These are phyloP conservation scores for Cosmorhoe ocellata DNA, from an alignment of 2,888 invertebrate genomes.

Conservation along the genomic window DNA sequence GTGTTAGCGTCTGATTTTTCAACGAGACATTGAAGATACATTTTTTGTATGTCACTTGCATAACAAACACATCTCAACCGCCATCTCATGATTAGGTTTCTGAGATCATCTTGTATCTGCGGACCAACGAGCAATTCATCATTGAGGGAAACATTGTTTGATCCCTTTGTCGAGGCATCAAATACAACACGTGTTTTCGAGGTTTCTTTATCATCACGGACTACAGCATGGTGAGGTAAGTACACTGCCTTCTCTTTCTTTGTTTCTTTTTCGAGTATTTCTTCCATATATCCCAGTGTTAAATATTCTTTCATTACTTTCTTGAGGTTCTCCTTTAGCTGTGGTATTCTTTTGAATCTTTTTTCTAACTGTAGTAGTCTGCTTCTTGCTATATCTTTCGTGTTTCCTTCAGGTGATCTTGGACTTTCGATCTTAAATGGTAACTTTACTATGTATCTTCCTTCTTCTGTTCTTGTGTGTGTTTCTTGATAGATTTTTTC, in stretches of 20 bases:
- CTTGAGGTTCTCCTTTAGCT: neutral
- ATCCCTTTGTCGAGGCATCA: slow-evolving; percentile 3
- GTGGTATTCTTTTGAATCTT: slow-evolving; percentile 1
- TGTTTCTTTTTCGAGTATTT: neutral
- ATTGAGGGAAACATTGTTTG: slow-evolving; percentile 3
- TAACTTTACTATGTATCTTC: too few relatives aligned
- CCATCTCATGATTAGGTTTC: slow-evolving; percentile 7
- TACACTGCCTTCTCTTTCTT: neutral
- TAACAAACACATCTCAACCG: neutral
- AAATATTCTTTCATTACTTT: neutral
- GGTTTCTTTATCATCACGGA: too few relatives aligned
- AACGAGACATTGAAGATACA: neutral
- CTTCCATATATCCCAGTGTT: neutral
- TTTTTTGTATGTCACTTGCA: neutral
- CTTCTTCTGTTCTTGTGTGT: neutral
- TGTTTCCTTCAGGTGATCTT: neutral
- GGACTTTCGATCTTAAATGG: neutral
- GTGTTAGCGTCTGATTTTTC: neutral
- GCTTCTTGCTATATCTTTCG: neutral
- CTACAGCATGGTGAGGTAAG: too few relatives aligned
- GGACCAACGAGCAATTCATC: slow-evolving; percentile 5
- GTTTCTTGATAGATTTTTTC: neutral
- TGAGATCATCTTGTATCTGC: slow-evolving; percentile 4
- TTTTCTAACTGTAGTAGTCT: neutral
- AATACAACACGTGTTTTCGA: neutral